Percentiles rank a stretch among this genome's conserved stretches.
Evolutionary conservation across 2,113 vertebrate genomes (phyloP).

Genomic region (Cephalophus harveyi): DNA sequence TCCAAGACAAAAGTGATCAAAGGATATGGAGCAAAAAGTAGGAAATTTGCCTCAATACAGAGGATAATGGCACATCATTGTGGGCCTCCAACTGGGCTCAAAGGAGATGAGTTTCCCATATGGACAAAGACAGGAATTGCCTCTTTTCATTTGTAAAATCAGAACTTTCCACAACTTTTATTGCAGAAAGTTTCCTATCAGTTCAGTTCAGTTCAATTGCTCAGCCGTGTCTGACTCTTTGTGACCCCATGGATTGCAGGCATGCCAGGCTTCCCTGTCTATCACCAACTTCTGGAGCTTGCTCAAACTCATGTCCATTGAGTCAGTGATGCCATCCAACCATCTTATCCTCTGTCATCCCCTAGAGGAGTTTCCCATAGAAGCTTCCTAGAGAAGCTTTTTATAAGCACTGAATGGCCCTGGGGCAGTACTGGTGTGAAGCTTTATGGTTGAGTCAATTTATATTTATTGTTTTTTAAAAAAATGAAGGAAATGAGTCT

Average conservation of each 20-base stretch:
- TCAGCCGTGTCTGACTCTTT: background rate
- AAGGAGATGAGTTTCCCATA: background rate
- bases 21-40: background rate
- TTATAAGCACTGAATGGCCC: background rate
- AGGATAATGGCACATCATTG: background rate
- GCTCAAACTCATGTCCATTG: background rate
- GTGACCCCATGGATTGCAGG: background rate
- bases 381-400: background rate
- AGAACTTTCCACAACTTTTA: conserved; percentile 10
- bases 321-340: background rate
- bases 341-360: background rate
- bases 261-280: background rate
- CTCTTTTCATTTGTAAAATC: conserved; percentile 25
- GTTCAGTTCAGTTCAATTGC: background rate
- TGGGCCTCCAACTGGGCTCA: background rate
- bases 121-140: background rate
- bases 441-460: background rate
- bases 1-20: background rate
- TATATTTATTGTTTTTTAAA: background rate
- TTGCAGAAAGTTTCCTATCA: background rate
- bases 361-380: background rate
- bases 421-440: conserved; percentile 5
- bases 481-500: background rate
- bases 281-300: background rate
- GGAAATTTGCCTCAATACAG: background rate